Evolutionary conservation across 2,113 vertebrate species (phyloP).

Genomic region (Cheirogaleus medius): DNA sequence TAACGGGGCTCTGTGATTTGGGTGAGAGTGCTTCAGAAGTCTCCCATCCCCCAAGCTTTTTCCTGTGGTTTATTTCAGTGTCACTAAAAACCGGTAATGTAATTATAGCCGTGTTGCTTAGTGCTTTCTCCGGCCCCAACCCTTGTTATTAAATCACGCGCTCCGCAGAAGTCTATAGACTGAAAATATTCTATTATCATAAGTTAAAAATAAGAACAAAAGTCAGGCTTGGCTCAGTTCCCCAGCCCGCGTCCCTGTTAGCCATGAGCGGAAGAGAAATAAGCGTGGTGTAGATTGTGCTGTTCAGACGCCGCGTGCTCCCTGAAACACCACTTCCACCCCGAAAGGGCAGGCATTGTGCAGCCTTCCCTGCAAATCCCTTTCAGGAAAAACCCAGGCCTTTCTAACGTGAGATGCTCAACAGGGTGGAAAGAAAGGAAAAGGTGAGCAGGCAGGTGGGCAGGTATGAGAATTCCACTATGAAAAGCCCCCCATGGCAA

Average conservation of each 20-base stretch:
- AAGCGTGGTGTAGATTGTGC: fast-evolving
- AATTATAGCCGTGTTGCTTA: not conserved
- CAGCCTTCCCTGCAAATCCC: not conserved
- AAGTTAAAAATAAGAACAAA: conserved; percentile 46
- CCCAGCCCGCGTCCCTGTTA: fast-evolving
- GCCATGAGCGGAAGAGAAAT: fast-evolving
- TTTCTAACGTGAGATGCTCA: fast-evolving
- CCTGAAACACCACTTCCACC: fast-evolving
- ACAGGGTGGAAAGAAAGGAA: not conserved
- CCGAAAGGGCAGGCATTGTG: not conserved
- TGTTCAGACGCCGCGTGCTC: fast-evolving
- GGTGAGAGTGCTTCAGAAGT: no score
- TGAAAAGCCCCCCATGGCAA: fast-evolving
- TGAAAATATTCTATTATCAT: not conserved
- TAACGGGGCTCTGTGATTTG: not conserved
- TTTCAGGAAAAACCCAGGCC: not conserved
- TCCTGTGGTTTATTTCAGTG: not conserved
- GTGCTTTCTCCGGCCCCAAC: not conserved
- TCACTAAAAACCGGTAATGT: not conserved
- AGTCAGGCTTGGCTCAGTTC: not conserved
- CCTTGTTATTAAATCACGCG: fast-evolving
- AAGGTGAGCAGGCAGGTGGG: not conserved
- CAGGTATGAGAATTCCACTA: fast-evolving
- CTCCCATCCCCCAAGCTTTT: fast-evolving
- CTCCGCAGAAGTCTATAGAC: fast-evolving